phyloP scores from a whole-genome alignment of 2,797 vertebrate genomes.

The Phoeniculus purpureus region DNA sequence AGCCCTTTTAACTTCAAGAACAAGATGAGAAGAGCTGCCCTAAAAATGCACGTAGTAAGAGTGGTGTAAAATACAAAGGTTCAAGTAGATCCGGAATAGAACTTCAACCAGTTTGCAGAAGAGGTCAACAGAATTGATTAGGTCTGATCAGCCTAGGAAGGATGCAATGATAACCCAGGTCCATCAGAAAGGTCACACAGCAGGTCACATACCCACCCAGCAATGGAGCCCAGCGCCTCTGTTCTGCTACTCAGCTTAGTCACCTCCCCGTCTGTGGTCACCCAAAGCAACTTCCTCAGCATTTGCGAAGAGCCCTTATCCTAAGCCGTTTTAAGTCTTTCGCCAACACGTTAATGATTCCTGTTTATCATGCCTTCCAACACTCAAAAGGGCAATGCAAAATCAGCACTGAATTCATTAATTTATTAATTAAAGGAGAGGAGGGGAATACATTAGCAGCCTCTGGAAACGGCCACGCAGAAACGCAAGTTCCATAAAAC shows the following conservation, averaged over 20 bases:
- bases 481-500: not conserved
- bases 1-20: not conserved
- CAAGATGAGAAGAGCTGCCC: not conserved
- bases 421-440: constrained; percentile 25
- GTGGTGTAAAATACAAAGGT: not conserved
- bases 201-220: not conserved
- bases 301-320: not conserved
- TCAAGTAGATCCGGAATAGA: not conserved
- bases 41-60: not conserved
- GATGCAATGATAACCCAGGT: not conserved
- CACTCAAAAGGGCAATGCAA: constrained; percentile 7
- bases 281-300: not conserved
- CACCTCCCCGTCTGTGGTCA: fast-evolving
- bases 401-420: constrained; percentile 29
- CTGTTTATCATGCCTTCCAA: not conserved
- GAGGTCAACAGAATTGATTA: not conserved
- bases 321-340: not conserved
- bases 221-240: not conserved
- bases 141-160: not conserved
- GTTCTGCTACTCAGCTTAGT: fast-evolving
- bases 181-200: not conserved
- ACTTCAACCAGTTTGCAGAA: not conserved
- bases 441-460: not conserved
- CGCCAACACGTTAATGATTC: not conserved
- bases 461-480: not conserved